These are phyloP conservation scores for Perizoma flavofasciatum DNA, from an alignment of 2,888 invertebrate species.

Conservation along the genomic window DNA sequence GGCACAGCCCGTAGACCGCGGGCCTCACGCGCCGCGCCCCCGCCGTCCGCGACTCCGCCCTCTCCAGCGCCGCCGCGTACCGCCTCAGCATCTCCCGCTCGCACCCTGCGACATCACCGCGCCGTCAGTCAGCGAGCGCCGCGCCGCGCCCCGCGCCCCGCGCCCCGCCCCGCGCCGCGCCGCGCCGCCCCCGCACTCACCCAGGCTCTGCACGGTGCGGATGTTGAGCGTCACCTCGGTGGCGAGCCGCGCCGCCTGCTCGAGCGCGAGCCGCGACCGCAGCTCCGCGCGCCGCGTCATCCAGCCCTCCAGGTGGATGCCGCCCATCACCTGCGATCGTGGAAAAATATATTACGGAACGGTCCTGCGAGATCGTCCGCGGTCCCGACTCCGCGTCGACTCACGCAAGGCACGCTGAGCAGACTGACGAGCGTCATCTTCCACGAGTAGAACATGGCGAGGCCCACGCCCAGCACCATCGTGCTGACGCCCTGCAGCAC, in stretches of 20 bases:
- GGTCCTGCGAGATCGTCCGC: neutral
- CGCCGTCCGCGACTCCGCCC: constrained; percentile 67
- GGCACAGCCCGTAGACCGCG: constrained; percentile 87
- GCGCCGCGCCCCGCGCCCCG: too few relatives aligned
- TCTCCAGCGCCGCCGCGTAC: constrained; percentile 73
- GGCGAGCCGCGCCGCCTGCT: constrained; percentile 84
- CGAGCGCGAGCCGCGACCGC: constrained; percentile 82
- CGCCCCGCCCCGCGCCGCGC: too few relatives aligned
- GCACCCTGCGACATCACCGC: constrained; percentile 53
- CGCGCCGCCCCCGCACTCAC: constrained; percentile 49
- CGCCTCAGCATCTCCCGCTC: constrained; percentile 80
- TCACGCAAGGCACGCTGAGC: constrained; percentile 84
- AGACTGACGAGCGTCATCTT: constrained; percentile 86
- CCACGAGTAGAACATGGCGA: constrained; percentile 84
- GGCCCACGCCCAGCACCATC: constrained; percentile 80
- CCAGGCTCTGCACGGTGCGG: constrained; percentile 85
- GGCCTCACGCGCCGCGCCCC: constrained; percentile 83
- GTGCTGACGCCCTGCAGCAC: constrained; percentile 85
- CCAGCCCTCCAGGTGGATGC: constrained; percentile 83
- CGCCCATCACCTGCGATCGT: constrained; percentile 73
- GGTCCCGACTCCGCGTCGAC: constrained; percentile 34
- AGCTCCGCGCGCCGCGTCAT: constrained; percentile 79
- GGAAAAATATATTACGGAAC: neutral
- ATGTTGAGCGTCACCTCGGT: constrained; percentile 86
- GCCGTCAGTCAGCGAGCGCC: too few relatives aligned